Evolutionary conservation across 2,797 vertebrate species (phyloP).

Genomic region (Rhinichthys osculus): DNA sequence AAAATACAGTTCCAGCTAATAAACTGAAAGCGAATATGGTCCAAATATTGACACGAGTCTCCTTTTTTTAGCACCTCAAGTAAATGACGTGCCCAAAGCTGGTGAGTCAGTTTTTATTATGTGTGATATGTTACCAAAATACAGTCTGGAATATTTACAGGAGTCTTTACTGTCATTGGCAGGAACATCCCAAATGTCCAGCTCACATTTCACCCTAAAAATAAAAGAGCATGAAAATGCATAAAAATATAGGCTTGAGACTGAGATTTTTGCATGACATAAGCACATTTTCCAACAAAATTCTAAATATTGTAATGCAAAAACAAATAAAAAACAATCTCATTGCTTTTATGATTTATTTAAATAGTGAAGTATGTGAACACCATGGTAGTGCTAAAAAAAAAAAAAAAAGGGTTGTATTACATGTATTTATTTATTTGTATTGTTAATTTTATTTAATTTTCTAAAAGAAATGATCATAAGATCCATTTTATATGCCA

Average conservation of each 20-base stretch:
- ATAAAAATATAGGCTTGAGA: not conserved
- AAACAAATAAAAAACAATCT: not conserved
- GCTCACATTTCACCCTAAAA: not conserved
- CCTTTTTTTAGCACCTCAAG: constrained; percentile 63
- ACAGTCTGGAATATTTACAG: not conserved
- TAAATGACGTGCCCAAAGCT: constrained; percentile 65
- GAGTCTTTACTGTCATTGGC: not conserved
- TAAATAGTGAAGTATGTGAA: not conserved
- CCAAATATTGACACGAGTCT: not conserved
- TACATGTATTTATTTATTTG: not conserved
- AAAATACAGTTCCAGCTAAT: not conserved
- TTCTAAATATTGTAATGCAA: not conserved
- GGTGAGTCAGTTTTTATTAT: constrained; percentile 61
- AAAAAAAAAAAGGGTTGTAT: too few relatives aligned
- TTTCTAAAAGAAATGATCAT: not conserved
- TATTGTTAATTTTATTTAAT: not conserved
- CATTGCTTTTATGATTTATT: too few relatives aligned
- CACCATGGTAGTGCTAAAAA: not conserved
- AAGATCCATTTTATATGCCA: not conserved
- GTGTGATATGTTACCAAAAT: not conserved
- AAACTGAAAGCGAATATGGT: not conserved
- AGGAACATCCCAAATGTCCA: not conserved
- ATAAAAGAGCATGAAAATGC: not conserved
- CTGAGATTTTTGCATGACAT: not conserved
- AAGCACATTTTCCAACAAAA: not conserved